Conservation (phyloP, 2,888 invertebrate species). For the Onchidella celtica region DNA sequence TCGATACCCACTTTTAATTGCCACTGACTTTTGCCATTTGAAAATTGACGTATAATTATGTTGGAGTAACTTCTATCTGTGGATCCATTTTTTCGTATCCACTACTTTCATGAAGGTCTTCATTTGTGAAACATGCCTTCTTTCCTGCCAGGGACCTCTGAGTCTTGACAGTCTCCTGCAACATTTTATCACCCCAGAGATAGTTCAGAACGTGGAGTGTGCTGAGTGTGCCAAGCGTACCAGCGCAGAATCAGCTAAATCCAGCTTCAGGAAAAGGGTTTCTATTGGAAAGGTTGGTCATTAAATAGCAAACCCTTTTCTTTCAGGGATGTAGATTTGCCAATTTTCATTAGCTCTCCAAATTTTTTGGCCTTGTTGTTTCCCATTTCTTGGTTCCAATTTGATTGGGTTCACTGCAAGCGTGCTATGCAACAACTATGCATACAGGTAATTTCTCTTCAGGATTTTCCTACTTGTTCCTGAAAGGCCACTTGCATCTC, state of each 20-base stretch:
- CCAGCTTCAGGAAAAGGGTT: slow-evolving; percentile 86
- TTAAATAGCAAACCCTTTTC: background rate
- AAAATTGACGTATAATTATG: too few species aligned
- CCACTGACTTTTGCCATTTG: too few species aligned
- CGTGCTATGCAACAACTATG: too few species aligned
- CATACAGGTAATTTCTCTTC: too few species aligned
- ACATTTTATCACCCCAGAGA: slow-evolving; percentile 92
- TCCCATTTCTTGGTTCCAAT: too few species aligned
- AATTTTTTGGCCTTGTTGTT: too few species aligned
- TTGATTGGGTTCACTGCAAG: too few species aligned
- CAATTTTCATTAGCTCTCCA: background rate
- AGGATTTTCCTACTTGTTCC: too few species aligned
- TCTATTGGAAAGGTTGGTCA: slow-evolving; percentile 87
- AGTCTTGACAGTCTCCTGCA: slow-evolving; percentile 86
- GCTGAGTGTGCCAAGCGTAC: slow-evolving; percentile 83
- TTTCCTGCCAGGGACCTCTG: slow-evolving; percentile 79
- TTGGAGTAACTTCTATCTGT: background rate
- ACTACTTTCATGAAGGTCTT: too few species aligned
- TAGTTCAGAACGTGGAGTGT: slow-evolving; percentile 91
- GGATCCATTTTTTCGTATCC: background rate
- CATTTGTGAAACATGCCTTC: too few species aligned
- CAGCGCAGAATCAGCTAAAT: slow-evolving; percentile 76
- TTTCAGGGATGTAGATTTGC: background rate
- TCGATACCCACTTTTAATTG: too few species aligned
- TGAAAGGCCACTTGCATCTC: too few species aligned